phyloP scores from a whole-genome alignment of 1,140 invertebrate species.

The Heliconius hermathena region DNA sequence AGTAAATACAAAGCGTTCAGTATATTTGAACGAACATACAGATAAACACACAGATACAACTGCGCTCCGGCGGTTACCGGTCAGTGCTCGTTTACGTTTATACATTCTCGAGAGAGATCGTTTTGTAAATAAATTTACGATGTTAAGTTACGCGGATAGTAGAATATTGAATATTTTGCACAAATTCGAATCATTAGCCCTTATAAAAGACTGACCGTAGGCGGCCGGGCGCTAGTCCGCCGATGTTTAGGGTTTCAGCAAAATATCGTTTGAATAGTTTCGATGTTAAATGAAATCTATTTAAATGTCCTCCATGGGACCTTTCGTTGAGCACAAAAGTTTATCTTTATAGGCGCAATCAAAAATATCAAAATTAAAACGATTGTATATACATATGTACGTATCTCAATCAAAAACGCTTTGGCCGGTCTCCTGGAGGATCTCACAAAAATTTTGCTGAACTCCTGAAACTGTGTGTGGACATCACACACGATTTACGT shows the following conservation, averaged over 20 bases:
- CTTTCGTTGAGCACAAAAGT: constrained; percentile 27
- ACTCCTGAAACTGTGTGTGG: constrained; percentile 57
- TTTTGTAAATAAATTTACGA: constrained; percentile 76
- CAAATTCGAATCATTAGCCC: constrained; percentile 76
- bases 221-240: constrained; percentile 72
- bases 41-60: constrained; percentile 11
- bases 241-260: constrained; percentile 63
- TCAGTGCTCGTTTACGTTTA: constrained; percentile 71
- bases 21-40: neutral
- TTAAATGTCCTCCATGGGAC: constrained; percentile 32
- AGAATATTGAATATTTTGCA: constrained; percentile 73
- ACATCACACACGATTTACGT: constrained; percentile 66
- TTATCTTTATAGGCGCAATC: constrained; percentile 11
- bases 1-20: constrained; percentile 14
- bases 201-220: constrained; percentile 76
- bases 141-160: constrained; percentile 76
- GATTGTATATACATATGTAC: constrained; percentile 20
- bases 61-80: constrained; percentile 70
- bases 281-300: constrained; percentile 24
- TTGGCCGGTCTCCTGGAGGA: constrained; percentile 32
- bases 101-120: constrained; percentile 49
- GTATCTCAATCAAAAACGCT: constrained; percentile 21
- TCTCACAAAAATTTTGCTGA: constrained; percentile 50
- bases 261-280: constrained; percentile 43
- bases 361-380: constrained; percentile 22